phyloP scores from a whole-genome alignment of 2,113 vertebrate genomes.

The Cyphomyrus discorhynchus region DNA sequence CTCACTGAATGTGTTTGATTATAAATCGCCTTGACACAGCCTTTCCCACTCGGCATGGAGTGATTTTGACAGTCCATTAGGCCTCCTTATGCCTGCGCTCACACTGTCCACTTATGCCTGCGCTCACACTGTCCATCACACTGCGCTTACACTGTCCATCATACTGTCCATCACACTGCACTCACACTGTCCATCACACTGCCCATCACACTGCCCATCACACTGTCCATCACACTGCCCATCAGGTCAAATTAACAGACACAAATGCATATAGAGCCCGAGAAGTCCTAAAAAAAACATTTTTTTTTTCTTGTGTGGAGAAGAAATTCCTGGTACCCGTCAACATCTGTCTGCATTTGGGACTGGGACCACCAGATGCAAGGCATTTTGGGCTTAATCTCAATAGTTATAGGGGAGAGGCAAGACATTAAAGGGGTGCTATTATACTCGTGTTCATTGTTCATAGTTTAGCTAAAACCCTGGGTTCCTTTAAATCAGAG shows the following conservation, averaged over 20 bases:
- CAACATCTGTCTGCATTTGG: not conserved
- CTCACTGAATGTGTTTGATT: not conserved
- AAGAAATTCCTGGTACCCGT: not conserved
- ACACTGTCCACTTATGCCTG: not conserved
- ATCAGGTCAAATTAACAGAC: not conserved
- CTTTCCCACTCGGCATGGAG: not conserved
- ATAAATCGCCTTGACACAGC: not conserved
- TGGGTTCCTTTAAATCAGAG: no score
- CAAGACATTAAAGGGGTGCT: no score
- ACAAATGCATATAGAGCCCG: no score
- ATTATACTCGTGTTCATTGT: no score
- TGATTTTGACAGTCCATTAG: not conserved
- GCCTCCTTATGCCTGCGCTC: not conserved
- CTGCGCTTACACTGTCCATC: not conserved
- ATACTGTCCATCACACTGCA: not conserved
- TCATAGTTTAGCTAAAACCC: no score
- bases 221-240: not conserved
- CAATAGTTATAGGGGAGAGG: no score
- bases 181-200: not conserved
- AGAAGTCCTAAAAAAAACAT: not conserved
- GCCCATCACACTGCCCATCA: not conserved
- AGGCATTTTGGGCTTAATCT: not conserved
- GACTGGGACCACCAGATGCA: not conserved
- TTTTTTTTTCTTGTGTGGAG: not conserved
- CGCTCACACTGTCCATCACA: not conserved